These are phyloP conservation scores for Euphydryas editha DNA, from an alignment of 2,888 invertebrate species.

Conservation along the genomic window DNA sequence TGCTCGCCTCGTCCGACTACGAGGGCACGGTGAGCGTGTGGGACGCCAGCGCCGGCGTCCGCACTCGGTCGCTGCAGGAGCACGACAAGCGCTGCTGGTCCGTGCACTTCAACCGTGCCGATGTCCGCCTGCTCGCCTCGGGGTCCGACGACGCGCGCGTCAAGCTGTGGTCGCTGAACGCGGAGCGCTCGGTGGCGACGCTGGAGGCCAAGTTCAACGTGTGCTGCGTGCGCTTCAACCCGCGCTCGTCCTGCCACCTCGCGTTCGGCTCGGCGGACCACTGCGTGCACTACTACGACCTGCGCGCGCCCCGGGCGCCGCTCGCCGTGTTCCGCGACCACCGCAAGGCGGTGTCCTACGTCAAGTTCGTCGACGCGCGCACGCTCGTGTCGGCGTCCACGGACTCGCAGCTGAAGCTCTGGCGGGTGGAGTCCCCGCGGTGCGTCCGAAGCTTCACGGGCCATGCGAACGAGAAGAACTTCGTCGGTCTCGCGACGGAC, in stretches of 20 bases:
- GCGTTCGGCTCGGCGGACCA: constrained; percentile 99
- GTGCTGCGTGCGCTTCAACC: constrained; percentile 92
- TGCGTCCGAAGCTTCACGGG: constrained; percentile 94
- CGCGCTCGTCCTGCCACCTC: constrained; percentile 90
- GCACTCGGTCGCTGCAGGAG: constrained; percentile 87
- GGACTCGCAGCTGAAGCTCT: constrained; percentile 94
- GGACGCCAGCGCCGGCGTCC: constrained; percentile 92
- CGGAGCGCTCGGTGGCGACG: constrained; percentile 91
- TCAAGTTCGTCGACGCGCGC: constrained; percentile 92
- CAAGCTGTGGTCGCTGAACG: constrained; percentile 95
- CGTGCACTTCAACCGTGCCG: constrained; percentile 96
- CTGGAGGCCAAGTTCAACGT: constrained; percentile 97
- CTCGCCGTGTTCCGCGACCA: constrained; percentile 94
- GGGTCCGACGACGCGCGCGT: constrained; percentile 96
- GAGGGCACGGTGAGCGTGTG: constrained; percentile 97
- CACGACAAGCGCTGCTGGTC: constrained; percentile 98
- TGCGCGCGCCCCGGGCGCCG: constrained; percentile 92
- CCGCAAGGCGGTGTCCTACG: constrained; percentile 96
- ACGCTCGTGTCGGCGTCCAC: constrained; percentile 97
- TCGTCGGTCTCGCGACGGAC: constrained; percentile 96
- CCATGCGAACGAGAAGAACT: constrained; percentile 97
- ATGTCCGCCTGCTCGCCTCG: constrained; percentile 94
- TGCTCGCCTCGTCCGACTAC: constrained; percentile 96
- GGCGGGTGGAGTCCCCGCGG: constrained; percentile 91
- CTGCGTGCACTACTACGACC: constrained; percentile 97